Conservation (phyloP, 1,140 invertebrate genomes). For the Pinna nobilis region DNA sequence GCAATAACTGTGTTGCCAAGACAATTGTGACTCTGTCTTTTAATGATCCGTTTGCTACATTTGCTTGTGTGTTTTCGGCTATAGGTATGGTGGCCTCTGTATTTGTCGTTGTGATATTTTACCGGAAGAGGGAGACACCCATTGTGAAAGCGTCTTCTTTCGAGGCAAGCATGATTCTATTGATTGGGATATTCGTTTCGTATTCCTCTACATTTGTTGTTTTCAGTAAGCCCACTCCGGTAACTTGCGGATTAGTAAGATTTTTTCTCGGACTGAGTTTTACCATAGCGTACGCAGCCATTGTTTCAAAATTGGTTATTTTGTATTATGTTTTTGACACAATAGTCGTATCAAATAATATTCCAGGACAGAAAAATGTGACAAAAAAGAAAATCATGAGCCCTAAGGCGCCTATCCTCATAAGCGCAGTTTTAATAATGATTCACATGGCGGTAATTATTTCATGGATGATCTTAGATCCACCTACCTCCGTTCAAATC, state of each 20-base stretch:
- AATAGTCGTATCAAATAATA: constrained; percentile 62
- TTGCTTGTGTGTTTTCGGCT: constrained; percentile 75
- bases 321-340: constrained; percentile 94
- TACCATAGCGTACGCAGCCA: constrained; percentile 85
- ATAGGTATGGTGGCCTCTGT: constrained; percentile 74
- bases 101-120: constrained; percentile 47
- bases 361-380: constrained; percentile 15
- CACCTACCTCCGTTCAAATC: background rate
- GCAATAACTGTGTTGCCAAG: constrained; percentile 76
- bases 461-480: constrained; percentile 27
- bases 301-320: constrained; percentile 88
- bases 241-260: constrained; percentile 84
- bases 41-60: constrained; percentile 70
- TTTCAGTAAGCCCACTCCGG: constrained; percentile 79
- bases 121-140: constrained; percentile 41
- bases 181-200: constrained; percentile 52
- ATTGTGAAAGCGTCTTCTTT: constrained; percentile 64
- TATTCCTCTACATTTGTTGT: constrained; percentile 48
- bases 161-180: constrained; percentile 59
- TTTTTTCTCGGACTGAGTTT: constrained; percentile 83
- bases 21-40: constrained; percentile 27
- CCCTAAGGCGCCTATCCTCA: constrained; percentile 5
- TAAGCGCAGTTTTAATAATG: constrained; percentile 9
- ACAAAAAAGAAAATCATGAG: too few relatives aligned
- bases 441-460: constrained; percentile 31